Conservation (phyloP, 2,888 invertebrate species). For the Heteromyza rotundicornis region DNA sequence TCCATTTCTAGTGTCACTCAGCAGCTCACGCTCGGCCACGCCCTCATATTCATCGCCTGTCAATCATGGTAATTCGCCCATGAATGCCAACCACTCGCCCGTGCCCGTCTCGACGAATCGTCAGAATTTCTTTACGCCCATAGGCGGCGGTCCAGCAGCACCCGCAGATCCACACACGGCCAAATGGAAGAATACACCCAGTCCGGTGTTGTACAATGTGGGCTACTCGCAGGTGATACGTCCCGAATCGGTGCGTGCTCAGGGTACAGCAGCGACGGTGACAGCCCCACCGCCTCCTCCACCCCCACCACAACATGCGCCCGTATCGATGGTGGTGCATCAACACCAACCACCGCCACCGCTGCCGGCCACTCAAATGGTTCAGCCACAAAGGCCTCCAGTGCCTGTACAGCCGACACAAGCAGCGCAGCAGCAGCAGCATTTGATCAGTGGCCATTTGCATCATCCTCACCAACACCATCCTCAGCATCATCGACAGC, state of each 20-base stretch:
- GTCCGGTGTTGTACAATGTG: constrained; percentile 57
- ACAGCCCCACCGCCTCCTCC: constrained; percentile 44
- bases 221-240: constrained; percentile 54
- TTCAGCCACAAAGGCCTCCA: constrained; percentile 25
- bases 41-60: constrained; percentile 85
- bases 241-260: constrained; percentile 52
- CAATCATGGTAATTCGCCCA: constrained; percentile 72
- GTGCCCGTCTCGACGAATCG: constrained; percentile 75
- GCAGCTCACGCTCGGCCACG: constrained; percentile 91
- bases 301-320: constrained; percentile 52
- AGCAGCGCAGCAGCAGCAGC: constrained; percentile 38
- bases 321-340: constrained; percentile 58
- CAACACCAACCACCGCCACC: constrained; percentile 46
- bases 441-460: neutral
- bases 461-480: constrained; percentile 27
- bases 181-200: constrained; percentile 61
- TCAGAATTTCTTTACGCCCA: constrained; percentile 92
- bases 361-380: constrained; percentile 12
- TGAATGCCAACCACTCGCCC: constrained; percentile 67
- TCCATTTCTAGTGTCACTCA: constrained; percentile 78
- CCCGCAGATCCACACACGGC: constrained; percentile 34
- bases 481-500: constrained; percentile 31
- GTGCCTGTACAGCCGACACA: constrained; percentile 27
- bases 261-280: constrained; percentile 39
- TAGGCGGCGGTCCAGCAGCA: constrained; percentile 60